phyloP scores from a whole-genome alignment of 2,888 invertebrate genomes.

The Apodemia mormo region DNA sequence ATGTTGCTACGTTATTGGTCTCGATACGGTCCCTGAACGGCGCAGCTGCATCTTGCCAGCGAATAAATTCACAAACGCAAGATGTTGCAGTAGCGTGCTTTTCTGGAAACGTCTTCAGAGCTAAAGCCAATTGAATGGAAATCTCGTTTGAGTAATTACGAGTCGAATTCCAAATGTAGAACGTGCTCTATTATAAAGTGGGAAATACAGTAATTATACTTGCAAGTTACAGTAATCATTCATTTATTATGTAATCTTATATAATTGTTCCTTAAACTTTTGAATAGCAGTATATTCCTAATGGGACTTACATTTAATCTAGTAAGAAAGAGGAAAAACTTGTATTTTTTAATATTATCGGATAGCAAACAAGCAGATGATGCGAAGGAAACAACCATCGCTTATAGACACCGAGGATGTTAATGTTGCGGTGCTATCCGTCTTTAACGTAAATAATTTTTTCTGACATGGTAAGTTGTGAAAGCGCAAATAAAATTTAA shows the following conservation, averaged over 20 bases:
- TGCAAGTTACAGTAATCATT: background rate
- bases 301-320: background rate
- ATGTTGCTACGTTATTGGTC: background rate
- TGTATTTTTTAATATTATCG: background rate
- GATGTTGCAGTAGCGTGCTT: background rate
- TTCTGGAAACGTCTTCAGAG: constrained; percentile 14
- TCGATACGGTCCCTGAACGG: background rate
- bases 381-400: too few species aligned
- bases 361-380: too few species aligned
- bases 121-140: constrained; percentile 10
- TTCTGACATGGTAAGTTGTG: too few species aligned
- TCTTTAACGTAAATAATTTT: too few species aligned
- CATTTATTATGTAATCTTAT: background rate
- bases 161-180: background rate
- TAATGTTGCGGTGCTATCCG: too few species aligned
- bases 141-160: constrained; percentile 12
- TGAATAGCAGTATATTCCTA: background rate
- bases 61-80: constrained; percentile 7
- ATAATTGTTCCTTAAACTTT: background rate
- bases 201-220: background rate
- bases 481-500: too few species aligned
- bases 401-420: too few species aligned
- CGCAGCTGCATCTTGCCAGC: constrained; percentile 1
- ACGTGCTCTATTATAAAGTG: background rate
- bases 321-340: background rate